Evolutionary conservation across 2,888 invertebrate genomes (phyloP), one percentile per base, ranked within the genome.

Genomic region (Sphinx pinastri): DNA sequence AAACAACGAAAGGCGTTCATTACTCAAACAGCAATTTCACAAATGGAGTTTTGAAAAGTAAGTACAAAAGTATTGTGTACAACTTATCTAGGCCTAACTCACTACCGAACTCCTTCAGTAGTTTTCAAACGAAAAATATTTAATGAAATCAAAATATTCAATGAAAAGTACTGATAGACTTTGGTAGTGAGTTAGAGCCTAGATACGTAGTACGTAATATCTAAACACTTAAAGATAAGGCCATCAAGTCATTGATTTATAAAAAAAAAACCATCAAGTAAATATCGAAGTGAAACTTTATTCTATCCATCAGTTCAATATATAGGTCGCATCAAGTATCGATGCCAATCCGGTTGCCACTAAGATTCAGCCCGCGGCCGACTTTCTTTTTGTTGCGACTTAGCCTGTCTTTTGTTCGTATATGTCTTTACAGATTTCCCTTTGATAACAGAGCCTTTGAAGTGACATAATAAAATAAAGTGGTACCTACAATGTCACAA

Each of bases 291-390:
- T 38, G 52, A 52, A 54, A 67, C 52, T 67, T 31, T 25, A 10
- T 69, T 13, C 14, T 69, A 38, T 54, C 60, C 31, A 58, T 69
- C 54, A 45, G 31, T n/a, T 52, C 16, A 52, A 52, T 16, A 69
- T 59, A 52, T 68, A 68, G 68, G 60, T 69, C 69, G 51, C 14
- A 38, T 14, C 45, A 54, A 49, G 60, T 38, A 60, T 13, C 52
- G 54, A 69, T 69, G 19, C 8, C 54, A 19, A 54, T 60, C 60
- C 52, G 60, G 16, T 54, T 54, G 52, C 60, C 60, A 11, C 60
- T 60, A 60, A 69, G 45, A 69, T 16, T 14, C 60, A 54, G 69
- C 52, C 69, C 19, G 69, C 16, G 60, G 60, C 52, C 69, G 60
- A 60, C 47, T 54, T 63, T 68, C 51, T 54, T 54, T 47, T 52